These are phyloP conservation scores for Beaufortia kweichowensis DNA, from an alignment of 2,113 vertebrate genomes.

Conservation along the genomic window DNA sequence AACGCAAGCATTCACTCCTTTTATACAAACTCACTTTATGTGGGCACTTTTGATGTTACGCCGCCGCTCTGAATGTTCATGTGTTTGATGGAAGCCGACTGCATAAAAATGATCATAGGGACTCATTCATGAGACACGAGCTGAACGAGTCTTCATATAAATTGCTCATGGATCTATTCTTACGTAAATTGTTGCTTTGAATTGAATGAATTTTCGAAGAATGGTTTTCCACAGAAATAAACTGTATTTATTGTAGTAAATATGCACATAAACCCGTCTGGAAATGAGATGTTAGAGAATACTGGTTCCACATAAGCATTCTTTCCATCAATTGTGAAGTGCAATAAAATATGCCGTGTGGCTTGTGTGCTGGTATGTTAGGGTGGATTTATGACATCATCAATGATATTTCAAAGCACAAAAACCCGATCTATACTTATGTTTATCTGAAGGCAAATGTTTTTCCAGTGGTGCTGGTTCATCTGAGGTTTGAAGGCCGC, in stretches of 20 bases:
- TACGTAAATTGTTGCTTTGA: too few relatives aligned
- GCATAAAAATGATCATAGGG: conserved; percentile 15
- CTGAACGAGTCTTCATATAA: too few relatives aligned
- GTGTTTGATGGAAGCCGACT: background rate
- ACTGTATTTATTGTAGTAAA: background rate
- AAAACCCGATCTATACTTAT: too few relatives aligned
- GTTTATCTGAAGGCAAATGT: conserved; percentile 22
- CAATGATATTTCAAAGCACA: too few relatives aligned
- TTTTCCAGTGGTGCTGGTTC: background rate
- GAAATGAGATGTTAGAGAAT: background rate
- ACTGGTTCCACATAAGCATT: background rate
- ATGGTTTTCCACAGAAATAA: background rate
- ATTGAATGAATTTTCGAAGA: too few relatives aligned
- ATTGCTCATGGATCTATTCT: too few relatives aligned
- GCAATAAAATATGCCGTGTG: background rate
- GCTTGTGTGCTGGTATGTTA: background rate
- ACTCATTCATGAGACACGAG: too few relatives aligned
- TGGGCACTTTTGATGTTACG: conserved; percentile 8
- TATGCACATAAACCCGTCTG: background rate
- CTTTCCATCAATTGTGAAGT: background rate
- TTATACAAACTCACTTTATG: conserved; percentile 13
- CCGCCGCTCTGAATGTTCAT: background rate
- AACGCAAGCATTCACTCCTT: background rate
- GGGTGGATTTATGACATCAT: background rate
- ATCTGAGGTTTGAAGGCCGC: conserved; percentile 47